Percentiles rank a stretch among this genome's conserved stretches.
Evolutionary conservation across 1,140 invertebrate species (phyloP).

Genomic region (Calycopis cecrops): DNA sequence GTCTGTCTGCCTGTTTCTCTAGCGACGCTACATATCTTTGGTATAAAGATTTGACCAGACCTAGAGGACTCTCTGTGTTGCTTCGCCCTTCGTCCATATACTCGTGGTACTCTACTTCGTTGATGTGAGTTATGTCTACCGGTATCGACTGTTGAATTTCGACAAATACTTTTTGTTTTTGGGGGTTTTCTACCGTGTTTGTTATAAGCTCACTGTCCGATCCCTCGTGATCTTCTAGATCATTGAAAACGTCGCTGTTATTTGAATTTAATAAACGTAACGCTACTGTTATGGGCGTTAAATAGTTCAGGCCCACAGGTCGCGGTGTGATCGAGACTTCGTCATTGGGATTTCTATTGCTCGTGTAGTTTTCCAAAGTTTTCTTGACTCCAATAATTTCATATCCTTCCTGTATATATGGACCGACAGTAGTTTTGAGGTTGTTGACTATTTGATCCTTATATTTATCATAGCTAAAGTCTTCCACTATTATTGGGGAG

Average conservation of each 20-base stretch:
- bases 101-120: slow-evolving; percentile 68
- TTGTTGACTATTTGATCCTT: slow-evolving; percentile 57
- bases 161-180: slow-evolving; percentile 68
- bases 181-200: slow-evolving; percentile 41
- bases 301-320: slow-evolving; percentile 68
- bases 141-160: slow-evolving; percentile 78
- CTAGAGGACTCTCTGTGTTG: slow-evolving; percentile 41
- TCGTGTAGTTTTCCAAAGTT: slow-evolving; percentile 28
- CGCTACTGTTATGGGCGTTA: slow-evolving; percentile 75
- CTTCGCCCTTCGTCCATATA: slow-evolving; percentile 64
- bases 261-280: slow-evolving; percentile 67
- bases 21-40: slow-evolving; percentile 47
- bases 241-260: slow-evolving; percentile 42
- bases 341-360: slow-evolving; percentile 26
- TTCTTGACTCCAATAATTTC: slow-evolving; percentile 48
- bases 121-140: slow-evolving; percentile 64
- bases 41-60: slow-evolving; percentile 40
- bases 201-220: slow-evolving; percentile 54
- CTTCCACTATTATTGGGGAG: slow-evolving; percentile 58
- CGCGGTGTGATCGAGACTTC: slow-evolving; percentile 42
- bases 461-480: slow-evolving; percentile 36
- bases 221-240: slow-evolving; percentile 48
- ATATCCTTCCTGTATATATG: slow-evolving; percentile 59
- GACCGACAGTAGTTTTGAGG: slow-evolving; percentile 55
- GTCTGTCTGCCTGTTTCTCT: slow-evolving; percentile 38